Conservation (phyloP, 2,888 invertebrate species). For the Microctonus brassicae region DNA sequence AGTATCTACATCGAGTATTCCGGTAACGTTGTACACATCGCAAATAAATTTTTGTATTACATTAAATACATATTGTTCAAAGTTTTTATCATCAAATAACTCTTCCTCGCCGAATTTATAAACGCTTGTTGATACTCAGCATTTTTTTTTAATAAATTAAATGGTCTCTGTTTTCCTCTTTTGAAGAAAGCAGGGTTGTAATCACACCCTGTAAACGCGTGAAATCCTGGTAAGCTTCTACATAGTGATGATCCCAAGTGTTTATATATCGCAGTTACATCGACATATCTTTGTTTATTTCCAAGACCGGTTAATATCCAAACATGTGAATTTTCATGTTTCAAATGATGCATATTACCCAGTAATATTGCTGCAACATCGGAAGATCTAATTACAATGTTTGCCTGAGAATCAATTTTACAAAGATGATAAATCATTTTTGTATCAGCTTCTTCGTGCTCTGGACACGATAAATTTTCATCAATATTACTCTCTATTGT, state of each 20-base stretch:
- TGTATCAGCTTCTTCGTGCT: constrained; percentile 50
- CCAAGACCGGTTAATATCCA: not conserved
- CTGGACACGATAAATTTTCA: constrained; percentile 30
- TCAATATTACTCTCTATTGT: constrained; percentile 36
- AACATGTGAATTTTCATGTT: not conserved
- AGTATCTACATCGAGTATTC: not conserved
- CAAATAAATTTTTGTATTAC: not conserved
- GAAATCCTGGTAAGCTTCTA: not conserved
- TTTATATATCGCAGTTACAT: not conserved
- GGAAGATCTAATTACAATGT: too few relatives aligned
- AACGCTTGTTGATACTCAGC: not conserved
- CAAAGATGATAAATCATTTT: constrained; percentile 46
- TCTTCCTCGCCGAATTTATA: not conserved
- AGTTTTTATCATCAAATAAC: not conserved
- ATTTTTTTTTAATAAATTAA: too few relatives aligned
- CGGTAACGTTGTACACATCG: not conserved
- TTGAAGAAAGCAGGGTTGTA: not conserved
- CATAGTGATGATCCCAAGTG: not conserved
- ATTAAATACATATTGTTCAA: not conserved
- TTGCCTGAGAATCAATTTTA: constrained; percentile 35
- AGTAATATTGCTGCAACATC: not conserved
- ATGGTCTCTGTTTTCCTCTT: not conserved
- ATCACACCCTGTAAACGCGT: not conserved
- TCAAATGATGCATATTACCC: not conserved
- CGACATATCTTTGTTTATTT: not conserved